Base-by-base conservation (phyloP, 2,888 invertebrate species). In the Ichneumon xanthorius region DNA sequence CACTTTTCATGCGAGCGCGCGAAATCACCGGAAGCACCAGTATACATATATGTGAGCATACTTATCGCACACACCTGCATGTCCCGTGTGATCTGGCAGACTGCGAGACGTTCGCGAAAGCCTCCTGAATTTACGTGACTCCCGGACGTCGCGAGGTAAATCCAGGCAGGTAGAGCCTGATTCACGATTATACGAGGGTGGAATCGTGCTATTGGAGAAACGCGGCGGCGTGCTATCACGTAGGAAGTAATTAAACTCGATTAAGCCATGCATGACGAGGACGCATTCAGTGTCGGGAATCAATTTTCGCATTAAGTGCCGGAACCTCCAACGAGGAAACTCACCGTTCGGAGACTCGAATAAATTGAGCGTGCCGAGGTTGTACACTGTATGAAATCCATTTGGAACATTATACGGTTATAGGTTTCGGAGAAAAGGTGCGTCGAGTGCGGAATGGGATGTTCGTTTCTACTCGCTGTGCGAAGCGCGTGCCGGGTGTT, bases 251-350 rank as follows among this genome's bases (percentile, higher is more conserved):
- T 58, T 58, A 58, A 58, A 58, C 58, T 58, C 58, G 14, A 58
- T 58, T 58, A 58, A 26, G 58, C 19, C 58, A 11, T 58, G 22
- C 26, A 58, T 58, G 26, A 58, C 58, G 26, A 14, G 11, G 58
- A 19, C 26, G 22, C 26, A 22, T 58, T 58, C 58, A 58, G 58
- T 9, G 58, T 26, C 14, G 26, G 22, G 26, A 30, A 76, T 76
- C 63, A 45, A 7, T 70, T 70, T 16, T 37, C 76, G 63, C 61
- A 33, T 58, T 11, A 61, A 79, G 58, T 40, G 55, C 40, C n/a
- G 33, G 48, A 53, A 79, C 33, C 22, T 79, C 58, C 11, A 45
- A 76, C 40, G 14, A 26, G 45, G 50, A 7, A 55, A 55, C 50
- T 30, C 4, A 11, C 26, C 22, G 58, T 11, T 22, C 19, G 11